These are phyloP conservation scores for Drosophila histrio DNA, from an alignment of 2,888 invertebrate species.

Conservation along the genomic window DNA sequence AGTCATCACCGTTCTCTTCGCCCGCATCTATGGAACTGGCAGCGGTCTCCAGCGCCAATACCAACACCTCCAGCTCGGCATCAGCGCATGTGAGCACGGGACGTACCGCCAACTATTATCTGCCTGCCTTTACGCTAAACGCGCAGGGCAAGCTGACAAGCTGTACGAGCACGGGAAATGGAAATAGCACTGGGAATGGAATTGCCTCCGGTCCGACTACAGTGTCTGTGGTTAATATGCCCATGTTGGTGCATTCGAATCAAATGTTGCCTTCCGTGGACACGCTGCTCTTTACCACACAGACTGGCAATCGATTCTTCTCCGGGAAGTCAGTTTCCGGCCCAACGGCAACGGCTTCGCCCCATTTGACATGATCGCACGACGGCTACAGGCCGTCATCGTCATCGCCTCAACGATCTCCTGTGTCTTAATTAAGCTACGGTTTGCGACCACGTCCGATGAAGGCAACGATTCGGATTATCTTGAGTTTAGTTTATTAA, in stretches of 20 bases:
- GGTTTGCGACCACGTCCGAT: constrained; percentile 51
- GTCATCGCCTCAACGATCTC: constrained; percentile 70
- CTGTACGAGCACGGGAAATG: constrained; percentile 25
- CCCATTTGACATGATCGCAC: constrained; percentile 70
- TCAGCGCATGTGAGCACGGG: constrained; percentile 29
- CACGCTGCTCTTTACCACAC: constrained; percentile 79
- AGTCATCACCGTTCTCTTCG: constrained; percentile 83
- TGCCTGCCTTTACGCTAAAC: constrained; percentile 71
- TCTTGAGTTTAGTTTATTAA: constrained; percentile 58
- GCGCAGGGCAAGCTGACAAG: constrained; percentile 62
- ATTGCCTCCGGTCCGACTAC: constrained; percentile 42
- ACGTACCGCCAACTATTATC: constrained; percentile 60
- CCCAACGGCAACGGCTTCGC: constrained; percentile 36
- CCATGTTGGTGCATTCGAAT: constrained; percentile 72
- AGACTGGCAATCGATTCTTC: constrained; percentile 72
- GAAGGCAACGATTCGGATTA: constrained; percentile 54
- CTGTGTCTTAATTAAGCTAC: constrained; percentile 79
- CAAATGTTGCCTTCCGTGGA: constrained; percentile 83
- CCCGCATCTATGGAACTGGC: constrained; percentile 82
- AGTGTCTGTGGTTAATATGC: constrained; percentile 69
- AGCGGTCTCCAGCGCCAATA: constrained; percentile 47
- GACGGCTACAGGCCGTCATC: constrained; percentile 50
- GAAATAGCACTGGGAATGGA: constrained; percentile 2
- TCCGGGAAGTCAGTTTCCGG: constrained; percentile 49
- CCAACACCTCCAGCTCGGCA: constrained; percentile 26